Base-by-base conservation (phyloP, 2,888 invertebrate genomes). In the Apeira syringaria region DNA sequence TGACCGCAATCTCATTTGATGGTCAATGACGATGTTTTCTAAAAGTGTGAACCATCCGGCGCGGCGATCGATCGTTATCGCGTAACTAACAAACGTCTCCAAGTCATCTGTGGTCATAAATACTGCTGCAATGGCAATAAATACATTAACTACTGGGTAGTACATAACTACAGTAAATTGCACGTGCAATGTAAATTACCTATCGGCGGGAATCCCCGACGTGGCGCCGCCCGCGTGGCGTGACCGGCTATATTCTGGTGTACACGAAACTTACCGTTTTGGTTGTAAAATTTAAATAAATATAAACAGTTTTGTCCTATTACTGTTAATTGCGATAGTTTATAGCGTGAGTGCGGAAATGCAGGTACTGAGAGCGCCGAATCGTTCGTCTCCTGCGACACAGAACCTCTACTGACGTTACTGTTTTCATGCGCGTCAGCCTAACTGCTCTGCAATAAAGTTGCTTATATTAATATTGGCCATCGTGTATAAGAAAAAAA, bases 211-310 rank as follows among this genome's bases (percentile, higher is more conserved):
- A 77, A 68, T 68, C 61, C 72, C 74, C 64, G 47, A 13, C 39
- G 47, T 55, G 58, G 61, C 62, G 68, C 61, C 59, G 54, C 53
- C 63, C 62, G 56, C 38, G 57, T 80, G 58, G 75, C 82, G 82
- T 81, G 80, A 80, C 78, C 71, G 54, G 22, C 55, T 68, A 59
- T 68, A 70, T 68, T 65, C 64, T 61, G 56, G 50, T 58, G 50
- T 67, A 74, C 75, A 76, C 75, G 72, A 74, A 78, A 76, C 53
- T 66, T 68, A 71, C 66, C 61, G 67, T 70, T 77, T 69, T 56
- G 67, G 61, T 63, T 65, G 65, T 72, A 68, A 74, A 70, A 73
- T 75, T 74, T 68, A 76, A 64, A 68, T 70, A 68, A 64, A 68
- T 69, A 64, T 59, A 55, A 65, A 65, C 56, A 58, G 59, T 62